These are phyloP conservation scores for Centropus unirufus DNA, from an alignment of 2,113 vertebrate species.

Conservation along the genomic window DNA sequence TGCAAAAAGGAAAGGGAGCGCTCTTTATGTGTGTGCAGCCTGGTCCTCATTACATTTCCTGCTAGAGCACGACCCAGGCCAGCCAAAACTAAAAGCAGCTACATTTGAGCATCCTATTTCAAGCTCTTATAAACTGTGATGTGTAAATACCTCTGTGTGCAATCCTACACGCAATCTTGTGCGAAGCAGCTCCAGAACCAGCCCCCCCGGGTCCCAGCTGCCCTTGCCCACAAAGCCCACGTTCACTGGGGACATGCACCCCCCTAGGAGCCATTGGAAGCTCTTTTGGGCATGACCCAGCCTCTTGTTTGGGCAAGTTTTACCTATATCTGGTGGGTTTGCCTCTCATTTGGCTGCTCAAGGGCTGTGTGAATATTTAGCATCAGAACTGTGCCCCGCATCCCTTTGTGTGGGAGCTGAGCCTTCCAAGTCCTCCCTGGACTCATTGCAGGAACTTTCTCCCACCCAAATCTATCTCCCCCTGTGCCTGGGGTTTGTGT, in stretches of 20 bases:
- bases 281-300: no score
- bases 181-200: background rate
- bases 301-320: background rate
- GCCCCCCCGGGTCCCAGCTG: background rate
- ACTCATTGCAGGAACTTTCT: no score
- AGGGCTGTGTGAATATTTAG: background rate
- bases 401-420: background rate
- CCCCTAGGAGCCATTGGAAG: background rate
- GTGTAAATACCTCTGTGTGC: background rate
- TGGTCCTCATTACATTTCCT: background rate
- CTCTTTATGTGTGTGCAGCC: background rate
- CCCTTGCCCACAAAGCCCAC: background rate
- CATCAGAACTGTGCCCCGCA: background rate
- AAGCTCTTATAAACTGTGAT: background rate
- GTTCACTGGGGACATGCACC: accelerated
- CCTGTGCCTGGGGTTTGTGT: no score
- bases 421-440: background rate
- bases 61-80: background rate
- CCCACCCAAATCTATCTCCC: no score
- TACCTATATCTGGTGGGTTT: background rate
- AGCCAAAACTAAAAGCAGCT: background rate
- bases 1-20: background rate
- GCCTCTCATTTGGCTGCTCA: background rate
- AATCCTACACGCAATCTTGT: background rate
- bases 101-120: background rate